Evolutionary conservation across 1,140 invertebrate genomes (phyloP), one percentile per base, ranked within the genome.

Genomic region (Drosophila repleta): DNA sequence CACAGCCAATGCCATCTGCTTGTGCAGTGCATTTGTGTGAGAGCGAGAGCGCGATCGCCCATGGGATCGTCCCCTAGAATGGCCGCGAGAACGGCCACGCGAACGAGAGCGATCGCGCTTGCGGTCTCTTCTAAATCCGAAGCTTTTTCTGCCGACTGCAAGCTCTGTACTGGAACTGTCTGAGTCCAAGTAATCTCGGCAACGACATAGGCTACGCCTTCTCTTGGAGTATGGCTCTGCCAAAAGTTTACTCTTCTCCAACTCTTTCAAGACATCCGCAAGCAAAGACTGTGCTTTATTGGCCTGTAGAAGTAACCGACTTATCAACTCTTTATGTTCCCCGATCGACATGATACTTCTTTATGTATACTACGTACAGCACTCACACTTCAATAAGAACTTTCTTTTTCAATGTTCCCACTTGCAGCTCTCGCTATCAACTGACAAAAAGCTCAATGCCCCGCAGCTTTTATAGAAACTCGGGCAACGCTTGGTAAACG

Each of bases 1-100:
- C 21, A 68, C 56, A 48, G 56, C 69, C 55, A 72, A 48, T 32
- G 63, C 52, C 64, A 72, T 15, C n/a, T 24, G 49, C 10, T 32
- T 67, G 15, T 32, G 69, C 4, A 29, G 13, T 0, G 15, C n/a
- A 29, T 67, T 60, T 0, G 64, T 51, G 45, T 57, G 43, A 6
- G 70, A 68, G 32, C 70, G 70, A 41, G 65, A 73, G 15, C 65
- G 70, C 2, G 70, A 73, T 11, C 70, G 57, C 2, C 43, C 65
- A 15, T 68, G 65, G 8, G 70, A 68, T 21, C 70, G 70, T 1
- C 70, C 70, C 1, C 70, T 32, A 3, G 70, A 73, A 37, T 51
- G 57, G 8, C 65, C 65, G 26, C 70, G 70, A 43, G 57, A 73
- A 26, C 57, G 65, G 11, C 51, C 57, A 32, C 70, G 70, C 5